phyloP scores from a whole-genome alignment of 2,888 invertebrate species.

The Amaurobius ferox region DNA sequence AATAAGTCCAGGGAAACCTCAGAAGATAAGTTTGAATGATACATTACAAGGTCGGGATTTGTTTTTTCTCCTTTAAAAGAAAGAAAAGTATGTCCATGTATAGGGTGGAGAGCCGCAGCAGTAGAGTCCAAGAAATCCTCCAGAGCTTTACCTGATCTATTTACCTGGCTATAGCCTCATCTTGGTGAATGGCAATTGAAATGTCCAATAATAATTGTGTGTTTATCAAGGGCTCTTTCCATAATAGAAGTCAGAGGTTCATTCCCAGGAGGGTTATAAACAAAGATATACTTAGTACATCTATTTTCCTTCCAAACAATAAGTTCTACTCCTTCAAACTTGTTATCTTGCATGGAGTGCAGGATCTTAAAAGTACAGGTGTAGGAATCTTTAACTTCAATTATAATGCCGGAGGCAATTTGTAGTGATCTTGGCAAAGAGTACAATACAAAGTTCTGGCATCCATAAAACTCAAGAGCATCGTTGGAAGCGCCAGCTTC shows the following conservation, averaged over 20 bases:
- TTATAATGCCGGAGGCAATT: constrained; percentile 13
- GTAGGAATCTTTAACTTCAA: constrained; percentile 9
- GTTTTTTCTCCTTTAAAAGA: constrained; percentile 9
- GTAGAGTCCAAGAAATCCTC: constrained; percentile 29
- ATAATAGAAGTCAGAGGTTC: background rate
- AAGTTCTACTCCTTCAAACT: background rate
- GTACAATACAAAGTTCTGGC: background rate
- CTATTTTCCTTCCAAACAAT: background rate
- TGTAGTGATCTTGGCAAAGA: constrained; percentile 13
- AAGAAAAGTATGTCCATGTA: constrained; percentile 13
- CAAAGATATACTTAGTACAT: constrained; percentile 7
- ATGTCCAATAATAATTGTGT: constrained; percentile 16
- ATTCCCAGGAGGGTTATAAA: constrained; percentile 7
- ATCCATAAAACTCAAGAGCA: background rate
- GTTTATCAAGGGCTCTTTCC: constrained; percentile 11
- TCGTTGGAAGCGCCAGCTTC: constrained; percentile 10
- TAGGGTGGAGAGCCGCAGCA: background rate
- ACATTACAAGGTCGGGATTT: constrained; percentile 13
- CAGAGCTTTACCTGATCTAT: background rate
- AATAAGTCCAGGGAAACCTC: background rate
- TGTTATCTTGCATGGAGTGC: background rate
- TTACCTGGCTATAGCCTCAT: constrained; percentile 6
- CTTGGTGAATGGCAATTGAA: constrained; percentile 17
- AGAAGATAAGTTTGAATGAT: background rate
- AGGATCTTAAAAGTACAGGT: background rate